Evolutionary conservation across 2,888 invertebrate species (phyloP).

Genomic region (Strigamia crassipes): DNA sequence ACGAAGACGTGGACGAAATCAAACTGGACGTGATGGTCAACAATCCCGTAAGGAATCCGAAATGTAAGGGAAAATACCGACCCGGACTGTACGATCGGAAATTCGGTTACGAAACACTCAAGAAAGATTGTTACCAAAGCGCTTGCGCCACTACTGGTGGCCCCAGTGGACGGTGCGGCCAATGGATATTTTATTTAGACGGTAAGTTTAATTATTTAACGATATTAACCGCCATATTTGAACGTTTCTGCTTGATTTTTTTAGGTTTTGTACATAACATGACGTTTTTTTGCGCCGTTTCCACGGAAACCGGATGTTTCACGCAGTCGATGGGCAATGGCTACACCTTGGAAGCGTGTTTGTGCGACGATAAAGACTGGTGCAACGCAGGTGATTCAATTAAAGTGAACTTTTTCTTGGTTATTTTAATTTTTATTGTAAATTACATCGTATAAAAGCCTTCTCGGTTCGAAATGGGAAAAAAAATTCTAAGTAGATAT

Average conservation of each 20-base stretch:
- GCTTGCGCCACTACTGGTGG: conserved; percentile 21
- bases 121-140: conserved; percentile 11
- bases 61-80: background rate
- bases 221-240: background rate
- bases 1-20: background rate
- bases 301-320: conserved; percentile 37
- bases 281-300: conserved; percentile 43
- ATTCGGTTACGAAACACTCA: background rate
- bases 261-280: conserved; percentile 24
- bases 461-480: background rate
- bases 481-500: too few relatives aligned
- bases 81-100: background rate
- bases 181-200: conserved; percentile 29
- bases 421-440: conserved; percentile 28
- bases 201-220: conserved; percentile 12
- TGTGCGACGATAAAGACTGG: conserved; percentile 41
- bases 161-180: background rate
- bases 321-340: background rate
- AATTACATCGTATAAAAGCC: background rate
- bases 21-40: background rate
- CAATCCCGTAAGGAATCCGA: background rate
- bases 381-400: conserved; percentile 15
- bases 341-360: conserved; percentile 29
- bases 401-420: background rate
- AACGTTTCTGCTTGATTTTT: background rate